These are phyloP conservation scores for Scylla paramamosain DNA, from an alignment of 1,140 invertebrate species.

Conservation along the genomic window DNA sequence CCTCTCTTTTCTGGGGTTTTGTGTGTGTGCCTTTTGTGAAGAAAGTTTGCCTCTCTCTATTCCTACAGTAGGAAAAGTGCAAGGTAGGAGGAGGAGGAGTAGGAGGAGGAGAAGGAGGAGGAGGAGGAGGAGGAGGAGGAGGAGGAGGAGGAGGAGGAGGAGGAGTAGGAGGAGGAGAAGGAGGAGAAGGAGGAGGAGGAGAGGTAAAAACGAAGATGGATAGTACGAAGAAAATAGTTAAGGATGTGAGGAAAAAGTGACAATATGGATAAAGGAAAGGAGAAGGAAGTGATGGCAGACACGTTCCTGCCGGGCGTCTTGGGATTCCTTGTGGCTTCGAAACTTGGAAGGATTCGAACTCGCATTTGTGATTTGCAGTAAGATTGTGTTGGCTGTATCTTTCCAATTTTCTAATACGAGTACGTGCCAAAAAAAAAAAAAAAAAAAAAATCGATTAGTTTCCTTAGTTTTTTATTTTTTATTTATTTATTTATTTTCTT, in stretches of 20 bases:
- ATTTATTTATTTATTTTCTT: background rate
- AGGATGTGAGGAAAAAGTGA: too few relatives aligned
- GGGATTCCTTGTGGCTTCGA: too few relatives aligned
- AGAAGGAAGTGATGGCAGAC: too few relatives aligned
- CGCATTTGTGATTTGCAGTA: too few relatives aligned
- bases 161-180: background rate
- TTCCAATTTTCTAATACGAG: too few relatives aligned
- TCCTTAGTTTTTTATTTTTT: constrained; percentile 16
- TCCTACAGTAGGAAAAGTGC: background rate
- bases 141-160: background rate
- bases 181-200: background rate
- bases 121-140: background rate
- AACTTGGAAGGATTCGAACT: too few relatives aligned
- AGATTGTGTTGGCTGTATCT: too few relatives aligned
- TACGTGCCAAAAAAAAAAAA: background rate
- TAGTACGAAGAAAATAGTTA: too few relatives aligned
- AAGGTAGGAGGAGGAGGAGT: background rate
- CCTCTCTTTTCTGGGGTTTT: background rate
- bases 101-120: background rate
- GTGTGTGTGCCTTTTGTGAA: background rate
- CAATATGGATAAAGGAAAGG: too few relatives aligned
- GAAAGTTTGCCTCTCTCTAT: background rate
- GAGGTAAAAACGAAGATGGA: background rate
- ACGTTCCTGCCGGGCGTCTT: too few relatives aligned
- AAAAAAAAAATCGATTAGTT: too few relatives aligned